These are phyloP conservation scores for Tenthredo amoena DNA, from an alignment of 2,888 invertebrate species.

Conservation along the genomic window DNA sequence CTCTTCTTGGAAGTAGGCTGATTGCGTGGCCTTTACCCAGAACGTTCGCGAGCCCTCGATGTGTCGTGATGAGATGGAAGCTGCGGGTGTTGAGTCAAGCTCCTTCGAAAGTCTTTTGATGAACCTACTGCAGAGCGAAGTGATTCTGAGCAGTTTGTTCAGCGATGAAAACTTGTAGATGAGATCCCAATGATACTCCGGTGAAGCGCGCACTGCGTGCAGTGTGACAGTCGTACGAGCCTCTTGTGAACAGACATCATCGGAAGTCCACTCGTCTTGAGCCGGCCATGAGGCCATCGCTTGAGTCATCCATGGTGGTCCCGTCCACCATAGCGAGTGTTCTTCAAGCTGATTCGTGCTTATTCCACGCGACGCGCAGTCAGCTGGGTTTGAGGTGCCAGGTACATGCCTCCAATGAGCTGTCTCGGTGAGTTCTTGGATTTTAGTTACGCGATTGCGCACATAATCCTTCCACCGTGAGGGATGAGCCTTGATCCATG, in stretches of 20 bases:
- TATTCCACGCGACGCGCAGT: slow-evolving; percentile 57
- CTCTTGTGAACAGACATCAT: background rate
- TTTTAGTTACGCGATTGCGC: slow-evolving; percentile 54
- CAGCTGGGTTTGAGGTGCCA: slow-evolving; percentile 58
- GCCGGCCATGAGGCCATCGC: slow-evolving; percentile 41
- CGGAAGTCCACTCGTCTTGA: background rate
- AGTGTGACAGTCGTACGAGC: background rate
- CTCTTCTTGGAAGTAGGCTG: slow-evolving; percentile 40
- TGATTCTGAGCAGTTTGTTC: slow-evolving; percentile 45
- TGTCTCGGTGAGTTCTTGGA: slow-evolving; percentile 54
- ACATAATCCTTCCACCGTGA: slow-evolving; percentile 59
- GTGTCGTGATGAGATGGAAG: background rate
- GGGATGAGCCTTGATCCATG: slow-evolving; percentile 45
- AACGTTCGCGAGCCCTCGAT: background rate
- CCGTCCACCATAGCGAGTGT: slow-evolving; percentile 55
- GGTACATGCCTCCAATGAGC: slow-evolving; percentile 56
- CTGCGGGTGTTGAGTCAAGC: slow-evolving; percentile 4
- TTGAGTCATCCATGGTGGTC: slow-evolving; percentile 54
- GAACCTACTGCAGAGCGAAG: slow-evolving; percentile 47
- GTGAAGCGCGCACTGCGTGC: background rate
- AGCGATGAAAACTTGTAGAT: slow-evolving; percentile 51
- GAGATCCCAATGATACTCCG: slow-evolving; percentile 53
- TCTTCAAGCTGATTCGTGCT: slow-evolving; percentile 50
- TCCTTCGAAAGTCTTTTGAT: too few relatives aligned
- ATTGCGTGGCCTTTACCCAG: slow-evolving; percentile 28